phyloP scores from a whole-genome alignment of 1,140 invertebrate species.

The Chymomyza costata region DNA sequence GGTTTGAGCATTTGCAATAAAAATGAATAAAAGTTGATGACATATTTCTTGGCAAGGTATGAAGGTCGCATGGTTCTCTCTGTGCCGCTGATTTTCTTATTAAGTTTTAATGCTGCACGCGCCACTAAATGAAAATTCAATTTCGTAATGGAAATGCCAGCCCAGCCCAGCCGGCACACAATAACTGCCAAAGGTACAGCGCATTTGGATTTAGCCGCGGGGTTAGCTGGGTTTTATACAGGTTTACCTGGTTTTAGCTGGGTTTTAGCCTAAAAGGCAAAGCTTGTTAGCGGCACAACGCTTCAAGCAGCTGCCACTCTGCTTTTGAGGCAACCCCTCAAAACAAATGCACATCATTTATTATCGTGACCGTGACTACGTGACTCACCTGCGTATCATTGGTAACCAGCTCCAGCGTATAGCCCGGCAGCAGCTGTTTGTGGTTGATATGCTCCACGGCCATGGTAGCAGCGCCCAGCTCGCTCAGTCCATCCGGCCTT shows the following conservation, averaged over 20 bases:
- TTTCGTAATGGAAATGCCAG: slow-evolving; percentile 49
- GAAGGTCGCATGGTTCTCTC: slow-evolving; percentile 4
- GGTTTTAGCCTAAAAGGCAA: not conserved
- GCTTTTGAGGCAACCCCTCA: not conserved
- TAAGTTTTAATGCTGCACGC: slow-evolving; percentile 65
- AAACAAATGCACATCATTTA: slow-evolving; percentile 1
- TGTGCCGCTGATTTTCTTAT: slow-evolving; percentile 62
- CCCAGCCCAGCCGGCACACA: not conserved
- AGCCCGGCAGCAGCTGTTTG: slow-evolving; percentile 81
- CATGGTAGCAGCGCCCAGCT: slow-evolving; percentile 83
- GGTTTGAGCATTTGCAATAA: slow-evolving; percentile 47
- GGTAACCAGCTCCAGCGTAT: slow-evolving; percentile 82
- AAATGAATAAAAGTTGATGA: slow-evolving; percentile 47
- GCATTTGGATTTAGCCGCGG: too few species aligned
- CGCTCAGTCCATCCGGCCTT: slow-evolving; percentile 82
- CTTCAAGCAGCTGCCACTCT: not conserved
- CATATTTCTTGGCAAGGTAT: slow-evolving; percentile 41
- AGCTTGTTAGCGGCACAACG: not conserved
- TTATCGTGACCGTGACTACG: not conserved
- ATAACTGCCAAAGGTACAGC: too few species aligned
- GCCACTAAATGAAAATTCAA: slow-evolving; percentile 67
- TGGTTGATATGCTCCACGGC: slow-evolving; percentile 86
- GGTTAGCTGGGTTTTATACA: too few species aligned
- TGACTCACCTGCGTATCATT: slow-evolving; percentile 87
- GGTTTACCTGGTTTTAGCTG: too few species aligned